These are phyloP conservation scores for Eupithecia subfuscata DNA, from an alignment of 2,888 invertebrate genomes.

Conservation along the genomic window DNA sequence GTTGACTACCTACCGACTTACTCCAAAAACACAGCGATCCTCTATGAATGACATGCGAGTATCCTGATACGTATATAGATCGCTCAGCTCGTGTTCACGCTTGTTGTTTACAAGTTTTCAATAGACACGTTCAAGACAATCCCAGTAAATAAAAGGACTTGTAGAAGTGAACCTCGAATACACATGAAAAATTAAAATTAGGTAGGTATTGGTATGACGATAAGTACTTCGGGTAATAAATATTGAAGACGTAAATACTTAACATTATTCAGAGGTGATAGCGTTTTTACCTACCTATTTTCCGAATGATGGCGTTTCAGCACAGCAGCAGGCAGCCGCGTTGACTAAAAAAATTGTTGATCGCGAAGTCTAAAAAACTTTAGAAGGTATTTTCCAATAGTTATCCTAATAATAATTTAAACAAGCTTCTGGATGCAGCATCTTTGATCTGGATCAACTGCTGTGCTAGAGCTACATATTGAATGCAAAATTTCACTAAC, in stretches of 20 bases:
- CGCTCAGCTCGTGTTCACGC: conserved; percentile 7
- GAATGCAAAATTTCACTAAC: background rate
- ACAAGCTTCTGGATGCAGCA: too few species aligned
- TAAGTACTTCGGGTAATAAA: too few species aligned
- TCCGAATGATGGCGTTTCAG: background rate
- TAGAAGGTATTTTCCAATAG: too few species aligned
- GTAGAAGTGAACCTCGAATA: conserved; percentile 17
- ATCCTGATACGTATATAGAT: background rate
- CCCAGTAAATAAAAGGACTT: background rate
- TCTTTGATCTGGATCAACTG: too few species aligned
- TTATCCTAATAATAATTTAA: too few species aligned
- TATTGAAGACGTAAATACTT: background rate
- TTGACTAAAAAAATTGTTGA: too few species aligned
- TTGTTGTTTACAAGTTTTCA: conserved; percentile 28
- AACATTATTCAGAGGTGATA: too few species aligned
- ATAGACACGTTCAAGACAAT: conserved; percentile 36
- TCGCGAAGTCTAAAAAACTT: too few species aligned
- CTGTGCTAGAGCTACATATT: background rate
- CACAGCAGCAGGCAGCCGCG: too few species aligned
- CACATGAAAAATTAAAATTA: too few species aligned
- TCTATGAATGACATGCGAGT: background rate
- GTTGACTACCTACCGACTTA: background rate
- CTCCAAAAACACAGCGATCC: background rate
- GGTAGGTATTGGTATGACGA: too few species aligned
- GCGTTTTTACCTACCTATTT: too few species aligned